phyloP scores from a whole-genome alignment of 2,888 invertebrate species.

The Rhamphomyia laevipes region DNA sequence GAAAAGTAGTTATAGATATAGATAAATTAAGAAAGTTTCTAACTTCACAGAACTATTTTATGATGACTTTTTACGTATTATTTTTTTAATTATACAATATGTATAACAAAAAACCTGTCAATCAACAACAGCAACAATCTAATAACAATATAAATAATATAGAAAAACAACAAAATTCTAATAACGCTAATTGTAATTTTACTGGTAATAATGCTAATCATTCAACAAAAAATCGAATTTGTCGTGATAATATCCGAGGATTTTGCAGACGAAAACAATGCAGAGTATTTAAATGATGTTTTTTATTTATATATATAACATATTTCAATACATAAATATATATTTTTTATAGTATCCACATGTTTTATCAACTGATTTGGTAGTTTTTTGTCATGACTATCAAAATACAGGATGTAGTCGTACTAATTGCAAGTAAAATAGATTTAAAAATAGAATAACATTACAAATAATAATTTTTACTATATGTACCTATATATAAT shows the following conservation, averaged over 20 bases:
- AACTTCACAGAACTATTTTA: too few species aligned
- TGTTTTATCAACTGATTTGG: conserved; percentile 19
- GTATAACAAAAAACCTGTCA: too few species aligned
- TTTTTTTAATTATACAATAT: too few species aligned
- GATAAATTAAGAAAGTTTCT: too few species aligned
- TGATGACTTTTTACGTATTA: too few species aligned
- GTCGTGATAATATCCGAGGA: conserved; percentile 47
- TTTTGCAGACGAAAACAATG: conserved; percentile 37
- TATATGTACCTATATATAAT: neutral
- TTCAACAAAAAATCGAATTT: conserved; percentile 29
- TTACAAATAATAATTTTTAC: neutral
- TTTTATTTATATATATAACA: neutral
- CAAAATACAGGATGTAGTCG: conserved; percentile 68
- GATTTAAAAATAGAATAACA: neutral
- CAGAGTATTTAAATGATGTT: conserved; percentile 16
- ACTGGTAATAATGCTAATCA: conserved; percentile 3
- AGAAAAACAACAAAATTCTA: neutral
- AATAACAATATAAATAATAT: conserved; percentile 1
- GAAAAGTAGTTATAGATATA: too few species aligned
- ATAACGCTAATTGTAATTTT: conserved; percentile 5
- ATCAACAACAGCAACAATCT: neutral
- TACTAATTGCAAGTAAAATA: conserved; percentile 46
- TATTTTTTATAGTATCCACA: conserved; percentile 17
- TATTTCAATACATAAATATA: neutral
- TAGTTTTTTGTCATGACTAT: conserved; percentile 50